Base-by-base conservation (phyloP, 1,140 invertebrate genomes). In the Mizuhopecten yessoensis region DNA sequence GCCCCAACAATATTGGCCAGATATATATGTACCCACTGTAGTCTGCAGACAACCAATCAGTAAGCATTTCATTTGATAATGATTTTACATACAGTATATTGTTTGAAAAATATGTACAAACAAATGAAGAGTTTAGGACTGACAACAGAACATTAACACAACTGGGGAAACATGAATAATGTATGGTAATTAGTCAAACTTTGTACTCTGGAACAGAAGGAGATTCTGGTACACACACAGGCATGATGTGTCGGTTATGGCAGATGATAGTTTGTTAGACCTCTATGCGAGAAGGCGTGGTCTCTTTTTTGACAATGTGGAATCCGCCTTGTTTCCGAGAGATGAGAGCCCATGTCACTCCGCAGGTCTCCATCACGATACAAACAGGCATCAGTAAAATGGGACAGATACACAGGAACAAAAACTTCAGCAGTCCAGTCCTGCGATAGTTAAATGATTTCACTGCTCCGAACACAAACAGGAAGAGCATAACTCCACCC, bases 391-490 rank as follows among this genome's bases (percentile, higher is more conserved):
- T 34, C 34, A 93, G 86, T 9, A 91, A 34, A 86, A 94, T 87
- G 0, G 93, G 92, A 34, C 87, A 45, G 86, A 93, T 34, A 45
- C 91, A 93, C 17, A 98, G 98, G 15, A 99, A 96, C 39, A 98
- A 94, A 96, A 99, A 99, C 95, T 98, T 97, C 9, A 98, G 93
- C 87, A 98, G 94, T 10, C 99, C 99, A 94, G 98, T 98, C 93
- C 98, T 97, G 94, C 98, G 98, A 0, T 99, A 96, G 15, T 98
- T 98, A 95, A 99, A 99, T 39, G 99, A 99, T 96, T 99, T 99
- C 34, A 99, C 97, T 0, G 99, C 98, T 92, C 99, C 99, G 97
- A 99, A 99, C 86, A 99, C 97, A 95, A 99, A 99, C 98, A 99
- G 99, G 96, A 99, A 99, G 94, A 99, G 98, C 96, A 99, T 99